A percentile compares a stretch with the other conserved stretches of the same genome.
phyloP scores from a whole-genome alignment of 2,797 vertebrate genomes.

The Bradypodion ventrale region DNA sequence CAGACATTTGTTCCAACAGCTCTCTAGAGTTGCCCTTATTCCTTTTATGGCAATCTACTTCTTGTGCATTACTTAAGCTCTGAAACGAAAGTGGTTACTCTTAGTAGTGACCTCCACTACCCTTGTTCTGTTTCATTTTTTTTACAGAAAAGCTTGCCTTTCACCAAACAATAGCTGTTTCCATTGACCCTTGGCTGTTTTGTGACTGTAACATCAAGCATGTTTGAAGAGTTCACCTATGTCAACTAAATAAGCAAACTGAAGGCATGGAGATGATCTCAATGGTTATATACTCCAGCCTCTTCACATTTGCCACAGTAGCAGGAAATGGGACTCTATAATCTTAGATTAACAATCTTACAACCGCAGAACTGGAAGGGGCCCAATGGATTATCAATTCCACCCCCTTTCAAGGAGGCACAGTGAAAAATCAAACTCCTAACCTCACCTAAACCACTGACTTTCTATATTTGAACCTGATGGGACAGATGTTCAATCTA shows the following conservation, averaged over 20 bases:
- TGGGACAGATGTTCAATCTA: no score
- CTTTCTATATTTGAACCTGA: no score
- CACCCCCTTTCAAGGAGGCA: no score
- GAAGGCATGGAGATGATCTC: background rate
- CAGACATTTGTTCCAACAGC: background rate
- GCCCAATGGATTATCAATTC: no score
- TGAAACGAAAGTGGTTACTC: slow-evolving; percentile 12
- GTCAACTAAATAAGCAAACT: background rate
- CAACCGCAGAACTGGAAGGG: no score
- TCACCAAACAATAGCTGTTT: background rate
- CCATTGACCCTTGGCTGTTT: background rate
- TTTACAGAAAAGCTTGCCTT: background rate
- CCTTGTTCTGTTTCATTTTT: background rate
- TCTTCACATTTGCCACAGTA: no score
- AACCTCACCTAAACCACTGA: no score
- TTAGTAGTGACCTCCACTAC: background rate
- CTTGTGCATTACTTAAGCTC: background rate
- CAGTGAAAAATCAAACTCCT: no score
- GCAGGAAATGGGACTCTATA: background rate
- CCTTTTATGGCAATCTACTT: background rate
- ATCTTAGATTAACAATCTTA: no score
- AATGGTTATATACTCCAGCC: background rate
- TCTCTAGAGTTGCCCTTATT: background rate
- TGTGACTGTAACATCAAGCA: background rate
- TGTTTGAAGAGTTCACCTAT: background rate